These are phyloP conservation scores for Spodoptera exigua DNA, from an alignment of 2,888 invertebrate genomes.

Conservation along the genomic window DNA sequence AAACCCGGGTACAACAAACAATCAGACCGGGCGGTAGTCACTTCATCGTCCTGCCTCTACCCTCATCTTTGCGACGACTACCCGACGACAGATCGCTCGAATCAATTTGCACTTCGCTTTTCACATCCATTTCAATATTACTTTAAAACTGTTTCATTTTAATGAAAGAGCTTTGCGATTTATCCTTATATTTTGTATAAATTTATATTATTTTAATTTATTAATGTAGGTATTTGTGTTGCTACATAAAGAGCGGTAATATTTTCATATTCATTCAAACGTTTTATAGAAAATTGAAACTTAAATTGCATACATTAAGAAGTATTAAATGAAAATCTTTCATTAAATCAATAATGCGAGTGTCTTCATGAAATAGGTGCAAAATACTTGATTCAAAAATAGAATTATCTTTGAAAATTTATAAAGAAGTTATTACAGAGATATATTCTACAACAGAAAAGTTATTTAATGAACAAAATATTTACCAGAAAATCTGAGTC, in stretches of 20 bases:
- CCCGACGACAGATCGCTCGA: slow-evolving; percentile 60
- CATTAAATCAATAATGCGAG: too few relatives aligned
- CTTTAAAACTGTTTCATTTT: slow-evolving; percentile 46
- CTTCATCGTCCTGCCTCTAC: slow-evolving; percentile 50
- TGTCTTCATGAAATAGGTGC: too few relatives aligned
- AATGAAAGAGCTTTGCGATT: slow-evolving; percentile 7
- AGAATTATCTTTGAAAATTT: too few relatives aligned
- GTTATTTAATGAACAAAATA: slow-evolving; percentile 19
- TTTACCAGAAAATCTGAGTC: slow-evolving; percentile 23
- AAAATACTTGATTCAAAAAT: too few relatives aligned
- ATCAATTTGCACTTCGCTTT: slow-evolving; percentile 65
- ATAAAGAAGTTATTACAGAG: too few relatives aligned
- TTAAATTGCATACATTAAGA: too few relatives aligned
- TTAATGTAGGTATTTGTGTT: background rate
- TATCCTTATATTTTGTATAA: slow-evolving; percentile 2
- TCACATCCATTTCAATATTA: slow-evolving; percentile 54
- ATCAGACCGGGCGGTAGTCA: slow-evolving; percentile 46
- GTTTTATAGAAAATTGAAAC: too few relatives aligned
- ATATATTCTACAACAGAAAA: background rate
- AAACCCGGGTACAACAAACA: slow-evolving; percentile 58
- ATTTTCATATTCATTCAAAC: too few relatives aligned
- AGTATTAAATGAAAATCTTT: too few relatives aligned
- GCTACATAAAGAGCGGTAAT: too few relatives aligned
- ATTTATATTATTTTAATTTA: background rate
- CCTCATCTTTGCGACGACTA: slow-evolving; percentile 57